Base-by-base conservation (phyloP, 2,888 invertebrate species). In the Calameuta filiformis region DNA sequence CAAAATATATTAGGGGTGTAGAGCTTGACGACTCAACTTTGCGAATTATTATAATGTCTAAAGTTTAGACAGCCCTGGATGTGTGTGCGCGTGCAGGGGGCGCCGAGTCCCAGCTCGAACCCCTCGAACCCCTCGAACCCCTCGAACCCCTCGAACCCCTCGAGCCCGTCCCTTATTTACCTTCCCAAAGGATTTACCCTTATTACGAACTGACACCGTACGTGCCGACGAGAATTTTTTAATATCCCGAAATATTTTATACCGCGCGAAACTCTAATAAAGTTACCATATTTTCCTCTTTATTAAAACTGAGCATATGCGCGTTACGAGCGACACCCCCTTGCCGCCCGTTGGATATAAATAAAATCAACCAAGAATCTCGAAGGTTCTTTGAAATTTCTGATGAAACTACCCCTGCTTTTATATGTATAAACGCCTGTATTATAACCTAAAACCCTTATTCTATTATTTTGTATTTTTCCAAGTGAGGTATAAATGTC, bases 221-320 rank as follows among this genome's bases (percentile, higher is more conserved):
- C 81, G 81, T 78, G 81, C 78, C 71, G 77, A 69, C 77, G 77
- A 73, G 80, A 82, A 82, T 79, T 83, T 80, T 77, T 81, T 79
- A 82, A 82, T 82, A 79, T 82, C 74, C 34, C 40, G 71, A 75
- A 77, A 77, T 75, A 75, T 77, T 77, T 75, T 68, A 74, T 76
- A 75, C 69, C 75, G 74, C 71, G 75, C 68, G 73, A 74, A 78
- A 77, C 79, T 79, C 81, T 82, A 80, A 81, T 82, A 78, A 78
- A 79, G 81, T 81, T 81, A 79, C 80, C 80, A 78, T 77, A 75
- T 76, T 83, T 82, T 77, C 77, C 79, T 79, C 82, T 82, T 83
- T 82, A 83, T 83, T 82, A 83, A 82, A 80, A 80, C 80, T 75
- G 56, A 75, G 81, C 83, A 81, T 82, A 82, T 83, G 82, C 81